Conservation (phyloP, 2,113 vertebrate species). For the Gymnarchus niloticus region DNA sequence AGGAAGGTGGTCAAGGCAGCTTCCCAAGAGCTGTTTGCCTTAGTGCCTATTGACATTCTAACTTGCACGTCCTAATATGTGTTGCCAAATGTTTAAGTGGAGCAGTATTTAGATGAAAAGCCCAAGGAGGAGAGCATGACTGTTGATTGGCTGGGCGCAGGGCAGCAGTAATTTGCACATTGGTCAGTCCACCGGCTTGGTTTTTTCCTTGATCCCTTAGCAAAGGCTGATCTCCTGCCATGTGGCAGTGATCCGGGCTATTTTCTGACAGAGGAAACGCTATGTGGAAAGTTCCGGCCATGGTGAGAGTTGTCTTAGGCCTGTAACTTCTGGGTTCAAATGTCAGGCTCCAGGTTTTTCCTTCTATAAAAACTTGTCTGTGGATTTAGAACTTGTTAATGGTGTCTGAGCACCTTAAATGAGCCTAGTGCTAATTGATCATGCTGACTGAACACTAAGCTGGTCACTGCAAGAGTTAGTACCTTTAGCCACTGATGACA, state of each 20-base stretch:
- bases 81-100: neutral
- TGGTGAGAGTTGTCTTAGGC: neutral
- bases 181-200: neutral
- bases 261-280: neutral
- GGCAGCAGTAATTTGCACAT: neutral
- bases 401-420: neutral
- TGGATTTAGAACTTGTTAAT: neutral
- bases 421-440: neutral
- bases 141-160: neutral
- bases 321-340: neutral
- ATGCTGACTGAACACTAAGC: neutral
- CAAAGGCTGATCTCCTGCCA: neutral
- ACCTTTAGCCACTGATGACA: neutral
- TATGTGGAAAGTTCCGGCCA: neutral
- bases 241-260: neutral
- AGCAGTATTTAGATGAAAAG: neutral
- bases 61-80: neutral
- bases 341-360: neutral
- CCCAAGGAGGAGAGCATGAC: neutral
- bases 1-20: neutral
- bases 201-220: neutral
- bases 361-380: neutral
- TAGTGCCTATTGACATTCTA: neutral
- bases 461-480: conserved; percentile 5
- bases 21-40: neutral